Percentiles rank a stretch among this genome's conserved stretches.
These are phyloP conservation scores for Pediacus dermestoides DNA, from an alignment of 2,888 invertebrate species.

Conservation along the genomic window DNA sequence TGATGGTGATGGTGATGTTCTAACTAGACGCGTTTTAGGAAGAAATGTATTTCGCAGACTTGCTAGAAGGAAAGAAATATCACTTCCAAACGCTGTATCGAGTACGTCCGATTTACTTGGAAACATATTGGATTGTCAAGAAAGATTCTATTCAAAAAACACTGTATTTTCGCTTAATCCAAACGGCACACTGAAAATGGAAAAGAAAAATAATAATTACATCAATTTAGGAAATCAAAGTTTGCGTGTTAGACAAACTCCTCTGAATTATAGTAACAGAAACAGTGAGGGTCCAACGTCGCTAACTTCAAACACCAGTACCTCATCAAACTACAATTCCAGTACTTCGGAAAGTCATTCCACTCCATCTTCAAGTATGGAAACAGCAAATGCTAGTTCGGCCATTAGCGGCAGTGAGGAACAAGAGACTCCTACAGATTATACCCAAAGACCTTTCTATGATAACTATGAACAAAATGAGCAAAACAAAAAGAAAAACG, in stretches of 20 bases:
- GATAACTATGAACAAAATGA: constrained; percentile 15
- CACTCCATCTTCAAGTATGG: constrained; percentile 18
- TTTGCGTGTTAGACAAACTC: background rate
- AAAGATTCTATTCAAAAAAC: constrained; percentile 65
- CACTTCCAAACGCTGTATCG: constrained; percentile 43
- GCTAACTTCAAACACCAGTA: constrained; percentile 7
- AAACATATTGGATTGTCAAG: constrained; percentile 67
- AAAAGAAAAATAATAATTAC: constrained; percentile 26
- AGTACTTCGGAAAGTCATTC: constrained; percentile 5
- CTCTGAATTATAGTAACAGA: constrained; percentile 2
- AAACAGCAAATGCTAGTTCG: constrained; percentile 8
- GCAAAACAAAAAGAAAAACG: background rate
- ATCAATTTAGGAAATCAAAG: too few relatives aligned
- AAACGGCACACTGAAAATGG: constrained; percentile 61
- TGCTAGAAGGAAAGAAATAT: constrained; percentile 51
- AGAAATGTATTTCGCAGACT: constrained; percentile 30
- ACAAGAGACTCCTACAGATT: constrained; percentile 38
- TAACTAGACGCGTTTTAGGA: constrained; percentile 26
- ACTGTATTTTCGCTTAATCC: constrained; percentile 57
- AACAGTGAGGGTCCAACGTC: background rate
- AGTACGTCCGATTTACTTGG: constrained; percentile 62
- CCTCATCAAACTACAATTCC: too few relatives aligned
- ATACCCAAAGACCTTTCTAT: constrained; percentile 36
- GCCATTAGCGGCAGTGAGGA: constrained; percentile 16
- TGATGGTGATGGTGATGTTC: constrained; percentile 23